These are phyloP conservation scores for Saccopteryx bilineata DNA, from an alignment of 2,113 vertebrate species.

Conservation along the genomic window DNA sequence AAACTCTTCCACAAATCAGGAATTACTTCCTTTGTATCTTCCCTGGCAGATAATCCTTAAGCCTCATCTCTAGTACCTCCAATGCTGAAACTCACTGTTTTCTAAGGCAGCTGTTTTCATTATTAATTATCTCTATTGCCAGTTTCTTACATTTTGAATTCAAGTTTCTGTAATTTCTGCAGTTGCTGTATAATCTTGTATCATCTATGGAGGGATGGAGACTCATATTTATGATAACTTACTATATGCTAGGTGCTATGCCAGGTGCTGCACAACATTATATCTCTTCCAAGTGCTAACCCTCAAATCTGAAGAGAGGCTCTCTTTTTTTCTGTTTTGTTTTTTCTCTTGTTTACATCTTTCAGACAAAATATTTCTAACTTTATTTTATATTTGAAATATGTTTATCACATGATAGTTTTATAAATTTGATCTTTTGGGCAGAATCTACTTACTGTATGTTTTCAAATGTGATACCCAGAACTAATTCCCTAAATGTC, in stretches of 20 bases:
- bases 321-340: neutral
- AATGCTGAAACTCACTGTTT: conserved; percentile 22
- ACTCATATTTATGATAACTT: neutral
- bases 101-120: neutral
- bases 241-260: neutral
- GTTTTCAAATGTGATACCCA: conserved; percentile 29
- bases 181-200: conserved; percentile 13
- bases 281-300: conserved; percentile 38
- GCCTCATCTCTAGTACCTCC: neutral
- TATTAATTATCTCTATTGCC: conserved; percentile 24
- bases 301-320: conserved; percentile 45
- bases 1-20: conserved; percentile 45
- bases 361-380: conserved; percentile 42
- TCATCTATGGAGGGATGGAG: neutral
- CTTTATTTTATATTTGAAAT: conserved; percentile 59
- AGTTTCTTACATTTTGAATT: conserved; percentile 19
- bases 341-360: neutral
- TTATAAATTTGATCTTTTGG: conserved; percentile 52
- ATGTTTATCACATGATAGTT: conserved; percentile 10
- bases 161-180: conserved; percentile 25
- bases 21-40: conserved; percentile 47
- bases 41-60: conserved; percentile 35
- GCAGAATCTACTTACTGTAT: neutral
- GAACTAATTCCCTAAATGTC: neutral
- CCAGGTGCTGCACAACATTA: neutral